Base-by-base conservation (phyloP, 2,888 invertebrate genomes). In the Artemia sinica region DNA sequence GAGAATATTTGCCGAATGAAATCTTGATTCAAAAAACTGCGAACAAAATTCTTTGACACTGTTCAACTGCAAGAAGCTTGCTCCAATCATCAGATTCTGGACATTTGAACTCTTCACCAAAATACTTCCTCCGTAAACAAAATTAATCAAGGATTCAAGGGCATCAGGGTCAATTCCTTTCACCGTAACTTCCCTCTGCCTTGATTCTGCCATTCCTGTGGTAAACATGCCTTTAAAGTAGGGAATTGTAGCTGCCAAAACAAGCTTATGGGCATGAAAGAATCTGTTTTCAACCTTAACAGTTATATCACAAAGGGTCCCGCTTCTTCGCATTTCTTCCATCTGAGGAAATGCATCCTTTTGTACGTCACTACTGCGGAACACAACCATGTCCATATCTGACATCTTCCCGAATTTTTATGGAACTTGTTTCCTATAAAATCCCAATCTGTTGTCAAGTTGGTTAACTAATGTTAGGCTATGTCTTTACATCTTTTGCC, bases 211-310 rank as follows among this genome's bases (percentile, higher is more conserved):
- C 89, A 92, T 89, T 76, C 91, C 88, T 77, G 86, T 85, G 49
- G 88, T 87, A 76, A 92, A 92, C 92, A 92, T 92, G 12, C 88
- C 89, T 78, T 88, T 84, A 75, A 92, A 92, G 78, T 91, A 92
- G 11, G 91, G 91, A 76, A 91, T 88, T 14, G 87, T 88, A 4
- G 89, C 86, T 5, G 91, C 88, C 70, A 92, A 79, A 14, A 92
- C 88, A 72, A 91, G 85, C 73, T 89, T 82, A 77, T 91, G 90
- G 5, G 89, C 89, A 72, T 85, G 85, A 76, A 89, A 88, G 67
- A 84, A 83, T 76, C 85, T 84, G 73, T 87, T 86, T 71, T 86
- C 87, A 52, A 89, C 89, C 82, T 87, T 88, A 70, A 91, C 79
- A 14, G 87, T 86, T 72, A 91, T 88, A 81, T 91, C 91, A 78